Evolutionary conservation across 1,140 invertebrate species (phyloP).

Genomic region (Holcopasites calliopsidis): DNA sequence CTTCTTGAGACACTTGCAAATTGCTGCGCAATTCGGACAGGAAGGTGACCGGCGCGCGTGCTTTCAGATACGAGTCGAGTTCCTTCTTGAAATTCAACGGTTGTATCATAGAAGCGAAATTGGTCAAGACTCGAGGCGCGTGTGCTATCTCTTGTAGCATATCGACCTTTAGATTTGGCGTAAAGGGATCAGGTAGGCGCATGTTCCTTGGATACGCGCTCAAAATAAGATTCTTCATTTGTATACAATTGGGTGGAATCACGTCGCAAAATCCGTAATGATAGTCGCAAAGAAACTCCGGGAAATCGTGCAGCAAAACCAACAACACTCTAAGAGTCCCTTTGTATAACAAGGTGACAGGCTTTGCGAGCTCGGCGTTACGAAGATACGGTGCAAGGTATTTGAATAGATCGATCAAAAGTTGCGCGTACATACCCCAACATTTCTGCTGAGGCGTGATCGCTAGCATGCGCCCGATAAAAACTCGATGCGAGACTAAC

Average conservation of each 20-base stretch:
- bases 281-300: slow-evolving; percentile 99
- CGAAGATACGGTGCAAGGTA: slow-evolving; percentile 97
- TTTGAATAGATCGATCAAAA: slow-evolving; percentile 97
- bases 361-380: slow-evolving; percentile 96
- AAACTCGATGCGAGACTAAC: slow-evolving; percentile 96
- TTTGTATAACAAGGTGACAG: slow-evolving; percentile 96
- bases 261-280: slow-evolving; percentile 99
- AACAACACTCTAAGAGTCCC: slow-evolving; percentile 97
- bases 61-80: slow-evolving; percentile 97
- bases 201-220: slow-evolving; percentile 99
- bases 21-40: slow-evolving; percentile 94
- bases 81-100: slow-evolving; percentile 95
- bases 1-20: slow-evolving; percentile 92
- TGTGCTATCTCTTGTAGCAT: slow-evolving; percentile 92
- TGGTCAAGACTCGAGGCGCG: slow-evolving; percentile 93
- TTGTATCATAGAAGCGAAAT: slow-evolving; percentile 93
- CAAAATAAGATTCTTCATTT: slow-evolving; percentile 98
- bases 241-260: slow-evolving; percentile 99
- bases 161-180: slow-evolving; percentile 98
- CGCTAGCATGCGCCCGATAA: slow-evolving; percentile 96
- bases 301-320: slow-evolving; percentile 98
- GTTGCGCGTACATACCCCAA: slow-evolving; percentile 93
- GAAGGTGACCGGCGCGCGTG: slow-evolving; percentile 96
- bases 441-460: slow-evolving; percentile 92
- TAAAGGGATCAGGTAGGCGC: slow-evolving; percentile 98